Base-by-base conservation (phyloP, 2,888 invertebrate species). In the Ephialtes manifestator region DNA sequence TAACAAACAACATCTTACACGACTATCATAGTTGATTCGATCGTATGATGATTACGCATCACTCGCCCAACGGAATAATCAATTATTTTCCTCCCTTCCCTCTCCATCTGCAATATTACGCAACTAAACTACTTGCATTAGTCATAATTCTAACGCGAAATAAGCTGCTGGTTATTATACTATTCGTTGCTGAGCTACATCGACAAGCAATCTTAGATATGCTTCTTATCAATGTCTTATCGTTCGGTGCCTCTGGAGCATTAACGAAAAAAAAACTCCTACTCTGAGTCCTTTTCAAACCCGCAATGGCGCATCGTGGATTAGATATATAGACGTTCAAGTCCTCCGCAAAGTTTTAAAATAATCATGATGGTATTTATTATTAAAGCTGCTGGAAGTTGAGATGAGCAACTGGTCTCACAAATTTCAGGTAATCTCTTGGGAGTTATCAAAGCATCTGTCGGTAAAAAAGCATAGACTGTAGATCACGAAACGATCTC, bases 1-100 rank as follows among this genome's bases (percentile, higher is more conserved):
- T 24, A 24, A 55, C 24, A 55, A 53, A 53, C 18, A 2, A n/a
- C 48, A n/a, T 1, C 48, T 58, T 28, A 4, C 68, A 28, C 24
- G 46, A 24, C 15, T 48, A 31, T 24, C 35, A 3, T 20, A 15
- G 63, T 43, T 18, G 20, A 55, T 65, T 55, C 55, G 31, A 46
- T 67, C 79, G 39, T 1, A 39, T 10, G 53, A 48, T 35, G 39
- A 79, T 65, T 67, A 74, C 71, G 39, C 80, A 55, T 28, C 43
- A 72, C 58, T 11, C 46, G 65, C 35, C 35, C 28, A 5, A 15
- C 28, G 28, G 43, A 72, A 80, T 72, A 46, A 53, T 70, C 31
- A 65, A 53, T 51, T 79, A 43, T 79, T 79, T 65, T 39, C 20
- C 20, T 63, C 39, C 18, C 39, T n/a, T n/a, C 63, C 20, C n/a